These are phyloP conservation scores for Molorchus minor DNA, from an alignment of 2,888 invertebrate species.

Conservation along the genomic window DNA sequence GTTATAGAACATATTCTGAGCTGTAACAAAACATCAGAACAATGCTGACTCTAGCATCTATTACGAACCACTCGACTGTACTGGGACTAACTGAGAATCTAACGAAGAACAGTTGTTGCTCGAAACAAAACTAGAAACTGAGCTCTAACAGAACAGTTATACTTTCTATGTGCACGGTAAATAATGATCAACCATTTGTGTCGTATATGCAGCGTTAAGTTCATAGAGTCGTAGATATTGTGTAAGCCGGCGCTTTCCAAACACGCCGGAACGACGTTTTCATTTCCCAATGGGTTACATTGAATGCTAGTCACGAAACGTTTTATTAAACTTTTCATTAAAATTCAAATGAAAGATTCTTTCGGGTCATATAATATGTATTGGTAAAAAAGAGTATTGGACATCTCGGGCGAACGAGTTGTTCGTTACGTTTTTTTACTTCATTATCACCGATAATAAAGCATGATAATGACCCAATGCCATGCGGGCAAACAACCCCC, in stretches of 20 bases:
- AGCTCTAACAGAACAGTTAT: slow-evolving; percentile 28
- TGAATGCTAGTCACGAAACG: not conserved
- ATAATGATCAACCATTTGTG: slow-evolving; percentile 29
- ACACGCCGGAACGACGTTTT: slow-evolving; percentile 30
- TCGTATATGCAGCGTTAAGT: slow-evolving; percentile 30
- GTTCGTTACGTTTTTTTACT: too few species aligned
- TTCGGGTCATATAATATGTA: too few species aligned
- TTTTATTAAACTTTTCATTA: slow-evolving; percentile 5
- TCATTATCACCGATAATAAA: too few species aligned
- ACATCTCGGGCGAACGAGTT: too few species aligned
- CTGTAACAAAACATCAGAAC: slow-evolving; percentile 36
- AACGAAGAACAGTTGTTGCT: slow-evolving; percentile 8
- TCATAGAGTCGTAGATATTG: slow-evolving; percentile 31
- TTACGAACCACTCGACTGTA: not conserved
- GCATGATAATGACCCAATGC: too few species aligned
- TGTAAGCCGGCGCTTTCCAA: slow-evolving; percentile 38
- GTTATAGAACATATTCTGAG: slow-evolving; percentile 30
- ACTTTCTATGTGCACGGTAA: slow-evolving; percentile 37
- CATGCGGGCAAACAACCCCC: too few species aligned
- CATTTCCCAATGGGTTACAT: slow-evolving; percentile 38
- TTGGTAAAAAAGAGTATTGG: too few species aligned
- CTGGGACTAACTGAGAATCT: slow-evolving; percentile 10
- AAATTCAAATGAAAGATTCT: too few species aligned
- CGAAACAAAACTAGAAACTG: slow-evolving; percentile 31
- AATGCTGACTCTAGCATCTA: slow-evolving; percentile 17